Conservation (phyloP, 2,113 vertebrate genomes). For the Merops nubicus region DNA sequence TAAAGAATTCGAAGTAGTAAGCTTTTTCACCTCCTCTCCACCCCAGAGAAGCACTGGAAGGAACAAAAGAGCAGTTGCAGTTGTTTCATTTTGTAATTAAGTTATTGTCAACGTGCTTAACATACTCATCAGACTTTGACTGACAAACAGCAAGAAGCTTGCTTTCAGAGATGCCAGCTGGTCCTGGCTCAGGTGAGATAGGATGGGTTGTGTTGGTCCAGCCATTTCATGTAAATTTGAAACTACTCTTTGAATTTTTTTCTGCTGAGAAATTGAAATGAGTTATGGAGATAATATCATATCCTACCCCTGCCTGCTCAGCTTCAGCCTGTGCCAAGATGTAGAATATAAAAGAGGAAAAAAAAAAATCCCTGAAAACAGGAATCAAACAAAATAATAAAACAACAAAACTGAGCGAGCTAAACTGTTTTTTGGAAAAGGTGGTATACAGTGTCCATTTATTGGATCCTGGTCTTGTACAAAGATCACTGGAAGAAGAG, state of each 20-base stretch:
- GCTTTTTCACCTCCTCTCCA: background rate
- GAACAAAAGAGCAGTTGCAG: background rate
- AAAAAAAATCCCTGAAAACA: background rate
- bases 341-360: background rate
- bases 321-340: background rate
- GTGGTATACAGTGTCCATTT: background rate
- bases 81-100: background rate
- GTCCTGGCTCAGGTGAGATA: background rate
- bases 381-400: background rate
- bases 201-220: background rate
- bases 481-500: background rate
- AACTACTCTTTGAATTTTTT: background rate
- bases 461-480: background rate
- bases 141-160: background rate
- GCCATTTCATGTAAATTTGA: background rate
- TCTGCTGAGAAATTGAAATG: background rate
- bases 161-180: background rate
- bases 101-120: background rate
- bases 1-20: background rate
- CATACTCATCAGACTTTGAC: background rate
- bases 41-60: background rate
- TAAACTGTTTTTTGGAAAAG: background rate
- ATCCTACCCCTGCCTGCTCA: background rate
- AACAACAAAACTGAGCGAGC: background rate
- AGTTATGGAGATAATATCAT: background rate